Evolutionary conservation across 1,140 invertebrate genomes (phyloP), one percentile per base, ranked within the genome.

Genomic region (Branchinecta lynchi): DNA sequence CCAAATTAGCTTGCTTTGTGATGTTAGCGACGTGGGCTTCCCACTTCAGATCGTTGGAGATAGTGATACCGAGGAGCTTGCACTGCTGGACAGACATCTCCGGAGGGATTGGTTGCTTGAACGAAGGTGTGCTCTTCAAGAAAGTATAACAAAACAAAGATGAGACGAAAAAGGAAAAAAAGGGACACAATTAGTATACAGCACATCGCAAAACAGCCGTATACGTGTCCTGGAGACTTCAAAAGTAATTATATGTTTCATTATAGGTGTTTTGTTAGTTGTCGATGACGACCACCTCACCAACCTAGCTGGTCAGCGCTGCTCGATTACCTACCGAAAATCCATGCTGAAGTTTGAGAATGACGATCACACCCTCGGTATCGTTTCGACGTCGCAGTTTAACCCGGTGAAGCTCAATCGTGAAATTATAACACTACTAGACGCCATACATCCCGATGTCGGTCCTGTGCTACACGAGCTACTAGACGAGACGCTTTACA

Each of bases 261-360:
- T 60, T 60, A 60, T 15, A 60, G 51, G 51, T 60, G 51, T 68
- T 44, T 45, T 68, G 45, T 45, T 68, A 45, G 68, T 44, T 12
- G 43, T 68, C 10, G 3, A 32, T 3, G 68, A 68, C 45, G 43
- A 32, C 10, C 20, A 68, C 43, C 8, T 68, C n/a, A 68, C 20
- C 43, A 12, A 45, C 17, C 3, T 68, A 44, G 20, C 17, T n/a
- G 20, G 20, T 12, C 10, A 43, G 7, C 12, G 45, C 9, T 43
- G 20, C 20, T 44, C 12, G 3, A 68, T 68, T 3, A 3, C 45
- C 3, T 43, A 43, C 10, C 20, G 68, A 17, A 21, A 10, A 10
- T 68, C 68, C 8, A 68, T 68, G 68, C 17, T 44, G 8, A 68
- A 68, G 43, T 68, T 68, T 44, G 43, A 68, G 44, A 44, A 43